Percentiles rank a stretch among this genome's conserved stretches.
Evolutionary conservation across 2,888 invertebrate genomes (phyloP).

Genomic region (Pseudeuparius sepicola): DNA sequence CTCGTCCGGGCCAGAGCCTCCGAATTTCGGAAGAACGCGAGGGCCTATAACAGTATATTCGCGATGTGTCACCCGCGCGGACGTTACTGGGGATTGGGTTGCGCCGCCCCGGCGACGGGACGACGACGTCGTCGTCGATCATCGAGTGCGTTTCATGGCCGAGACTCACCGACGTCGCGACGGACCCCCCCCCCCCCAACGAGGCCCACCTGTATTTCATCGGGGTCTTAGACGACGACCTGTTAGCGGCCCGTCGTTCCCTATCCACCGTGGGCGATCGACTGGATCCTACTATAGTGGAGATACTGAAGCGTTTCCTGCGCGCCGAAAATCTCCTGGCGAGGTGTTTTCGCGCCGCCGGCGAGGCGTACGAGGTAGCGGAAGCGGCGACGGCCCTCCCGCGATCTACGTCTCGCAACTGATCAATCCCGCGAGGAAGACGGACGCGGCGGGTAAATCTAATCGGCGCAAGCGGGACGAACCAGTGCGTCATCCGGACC

Average conservation of each 20-base stretch:
- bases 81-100: neutral
- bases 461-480: no score
- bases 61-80: neutral
- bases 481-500: no score
- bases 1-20: no score
- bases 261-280: slow-evolving; percentile 2
- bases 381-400: neutral
- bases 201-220: slow-evolving; percentile 11
- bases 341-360: neutral
- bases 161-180: neutral
- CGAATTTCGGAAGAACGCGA: neutral
- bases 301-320: neutral
- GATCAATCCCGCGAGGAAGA: no score
- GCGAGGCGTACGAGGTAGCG: slow-evolving; percentile 2
- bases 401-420: no score
- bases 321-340: neutral
- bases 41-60: slow-evolving; percentile 4
- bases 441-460: no score
- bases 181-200: slow-evolving; percentile 1
- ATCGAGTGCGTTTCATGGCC: slow-evolving; percentile 7
- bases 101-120: neutral
- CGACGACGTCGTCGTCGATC: neutral
- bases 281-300: neutral
- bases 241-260: neutral
- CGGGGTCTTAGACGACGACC: slow-evolving; percentile 5